Evolutionary conservation across 2,797 vertebrate genomes (phyloP), one percentile per base, ranked within the genome.

Genomic region (Parauchenoglanis ngamensis): DNA sequence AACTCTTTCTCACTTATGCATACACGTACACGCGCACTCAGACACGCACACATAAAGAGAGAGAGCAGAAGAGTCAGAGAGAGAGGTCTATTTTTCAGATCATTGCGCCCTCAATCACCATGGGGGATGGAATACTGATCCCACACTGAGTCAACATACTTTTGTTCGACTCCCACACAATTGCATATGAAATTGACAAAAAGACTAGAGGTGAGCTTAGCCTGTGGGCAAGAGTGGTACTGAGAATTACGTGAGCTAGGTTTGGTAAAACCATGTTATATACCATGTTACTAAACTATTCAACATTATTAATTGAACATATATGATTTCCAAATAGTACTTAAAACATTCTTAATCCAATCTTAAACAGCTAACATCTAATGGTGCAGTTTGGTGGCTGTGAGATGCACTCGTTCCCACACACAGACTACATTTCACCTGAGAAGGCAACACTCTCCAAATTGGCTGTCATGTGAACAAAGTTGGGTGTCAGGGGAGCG

Each of bases 111-210:
- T 83, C 83, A 46, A 83, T 88, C 86, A 90, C 86, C 83, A 72
- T 81, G 76, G 70, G 87, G 83, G 78, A 82, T 81, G 78, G 83
- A 89, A 90, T 87, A 91, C 85, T 49, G 70, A 91, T 89, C 81
- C 79, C 78, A 83, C 63, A 23, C 87, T 82, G 68, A 79, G 78
- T 84, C 87, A 86, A 84, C 85, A 85, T 86, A 73, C 79, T 88
- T 87, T 90, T 89, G 31, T 89, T 86, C 73, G 68, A 70, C 56
- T 87, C 75, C 72, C 67, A 85, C 89, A 88, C 77, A 90, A 88
- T 87, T 49, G 57, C 59, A 88, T 78, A 89, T 90, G 46, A 89
- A 86, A 90, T 61, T 76, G 87, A 85, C 83, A 87, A 77, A 85
- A 83, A 88, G 78, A 88, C 85, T 76, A 85, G 79, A 85, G 85